These are phyloP conservation scores for Geophilus truncorum DNA, from an alignment of 2,888 invertebrate species.

Conservation along the genomic window DNA sequence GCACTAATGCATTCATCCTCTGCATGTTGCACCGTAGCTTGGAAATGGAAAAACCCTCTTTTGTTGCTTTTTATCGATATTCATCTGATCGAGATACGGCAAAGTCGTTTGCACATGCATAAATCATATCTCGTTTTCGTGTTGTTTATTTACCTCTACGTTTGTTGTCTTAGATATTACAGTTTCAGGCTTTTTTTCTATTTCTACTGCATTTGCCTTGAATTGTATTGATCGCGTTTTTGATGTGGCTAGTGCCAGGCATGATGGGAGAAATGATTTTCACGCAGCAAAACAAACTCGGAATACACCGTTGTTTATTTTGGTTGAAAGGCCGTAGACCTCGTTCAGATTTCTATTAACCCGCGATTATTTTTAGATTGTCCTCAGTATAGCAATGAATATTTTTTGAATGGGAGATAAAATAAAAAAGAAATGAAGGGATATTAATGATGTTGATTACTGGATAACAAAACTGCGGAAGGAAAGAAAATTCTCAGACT, in stretches of 20 bases:
- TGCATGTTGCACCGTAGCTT: not conserved
- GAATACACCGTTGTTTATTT: not conserved
- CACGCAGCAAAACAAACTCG: not conserved
- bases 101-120: not conserved
- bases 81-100: not conserved
- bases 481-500: not conserved
- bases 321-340: conserved; percentile 2
- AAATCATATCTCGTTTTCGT: not conserved
- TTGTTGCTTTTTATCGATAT: conserved; percentile 1
- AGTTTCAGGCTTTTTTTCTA: not conserved
- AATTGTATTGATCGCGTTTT: not conserved
- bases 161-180: too few species aligned
- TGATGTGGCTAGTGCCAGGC: not conserved
- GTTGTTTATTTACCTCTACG: too few species aligned
- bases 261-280: not conserved
- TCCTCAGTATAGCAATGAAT: not conserved
- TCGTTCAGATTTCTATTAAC: not conserved
- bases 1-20: conserved; percentile 22
- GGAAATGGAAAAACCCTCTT: not conserved
- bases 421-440: not conserved
- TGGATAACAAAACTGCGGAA: not conserved
- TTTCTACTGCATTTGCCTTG: not conserved
- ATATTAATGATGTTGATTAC: not conserved
- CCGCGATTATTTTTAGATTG: not conserved
- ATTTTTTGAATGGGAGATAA: not conserved